Conservation (phyloP, 2,113 vertebrate genomes). For the Furnarius figulus region DNA sequence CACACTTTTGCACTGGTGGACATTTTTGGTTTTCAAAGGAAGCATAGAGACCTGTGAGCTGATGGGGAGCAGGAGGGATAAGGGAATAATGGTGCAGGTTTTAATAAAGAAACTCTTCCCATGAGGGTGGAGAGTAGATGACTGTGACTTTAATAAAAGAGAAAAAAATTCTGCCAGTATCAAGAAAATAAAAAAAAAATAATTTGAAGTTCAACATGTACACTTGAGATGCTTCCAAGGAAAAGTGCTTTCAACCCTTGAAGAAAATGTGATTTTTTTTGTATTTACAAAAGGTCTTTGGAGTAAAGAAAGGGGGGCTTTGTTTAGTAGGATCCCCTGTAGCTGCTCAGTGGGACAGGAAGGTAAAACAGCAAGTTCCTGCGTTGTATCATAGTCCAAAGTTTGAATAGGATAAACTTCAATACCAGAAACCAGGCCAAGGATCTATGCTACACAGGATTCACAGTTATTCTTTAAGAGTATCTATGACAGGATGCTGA, state of each 20-base stretch:
- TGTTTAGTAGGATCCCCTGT: background rate
- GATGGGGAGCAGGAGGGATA: background rate
- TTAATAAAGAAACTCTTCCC: slow-evolving; percentile 42
- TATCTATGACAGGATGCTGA: slow-evolving; percentile 32
- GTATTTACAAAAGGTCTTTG: background rate
- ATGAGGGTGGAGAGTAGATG: background rate
- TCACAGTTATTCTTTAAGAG: background rate
- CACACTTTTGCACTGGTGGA: background rate
- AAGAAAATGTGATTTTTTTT: background rate
- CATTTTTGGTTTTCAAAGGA: background rate
- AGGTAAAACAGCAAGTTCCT: background rate
- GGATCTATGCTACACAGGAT: background rate
- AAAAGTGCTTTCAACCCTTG: background rate
- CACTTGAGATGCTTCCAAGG: background rate
- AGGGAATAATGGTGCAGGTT: slow-evolving; percentile 13
- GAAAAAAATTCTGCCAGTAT: background rate
- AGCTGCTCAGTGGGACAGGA: background rate
- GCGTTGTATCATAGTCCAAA: background rate
- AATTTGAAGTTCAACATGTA: background rate
- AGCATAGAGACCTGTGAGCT: background rate
- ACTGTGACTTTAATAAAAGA: slow-evolving; percentile 15
- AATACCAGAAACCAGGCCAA: background rate
- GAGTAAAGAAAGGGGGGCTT: background rate
- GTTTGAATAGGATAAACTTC: background rate
- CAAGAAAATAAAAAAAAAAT: background rate